Base-by-base conservation (phyloP, 2,113 vertebrate genomes). In the Procavia capensis region DNA sequence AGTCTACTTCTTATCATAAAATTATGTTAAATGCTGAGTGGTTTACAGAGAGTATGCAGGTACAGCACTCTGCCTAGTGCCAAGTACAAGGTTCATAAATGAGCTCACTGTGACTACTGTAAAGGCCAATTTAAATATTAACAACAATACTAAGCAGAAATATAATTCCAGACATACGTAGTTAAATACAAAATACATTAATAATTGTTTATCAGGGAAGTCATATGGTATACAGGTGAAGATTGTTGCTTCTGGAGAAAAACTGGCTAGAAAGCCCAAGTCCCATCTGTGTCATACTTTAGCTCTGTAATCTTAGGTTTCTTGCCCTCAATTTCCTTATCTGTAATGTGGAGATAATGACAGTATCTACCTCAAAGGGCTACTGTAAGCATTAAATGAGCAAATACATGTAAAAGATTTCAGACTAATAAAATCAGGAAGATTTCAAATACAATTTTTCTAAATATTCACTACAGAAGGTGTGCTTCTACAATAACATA, bases 401-500 rank as follows among this genome's bases (percentile, higher is more conserved):
- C 59, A 66, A 64, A 24, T 25, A 50, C 13, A 66, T 9, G 9
- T 74, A 63, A 75, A 83, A 57, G 45, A 34, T 85, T 11, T 45
- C 19, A 50, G 80, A 29, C 59, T 27, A 74, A 20, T 66, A 82
- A 89, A 85, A 74, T 61, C 85, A 92, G 43, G 59, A 50, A 87
- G 19, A 93, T 54, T 94, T 89, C 39, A 93, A 93, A 85, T 9
- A 63, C 20, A 81, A 76, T 85, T 91, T 94, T 25, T 57, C 36
- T 11, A 82, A 63, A 89, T 39, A 34, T 74, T 43, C 4, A 76
- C 36, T n/a, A 72, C 17, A 34, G 72, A 95, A 88, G 39, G 59
- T 39, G 27, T 31, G 31, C 9, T 90, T 91, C 50, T 64, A 34
- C 31, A 76, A n/a, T 25, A 76, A n/a, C 22, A 57, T n/a, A 61